Evolutionary conservation across 2,797 vertebrate species (phyloP).

Genomic region (Nasua narica): DNA sequence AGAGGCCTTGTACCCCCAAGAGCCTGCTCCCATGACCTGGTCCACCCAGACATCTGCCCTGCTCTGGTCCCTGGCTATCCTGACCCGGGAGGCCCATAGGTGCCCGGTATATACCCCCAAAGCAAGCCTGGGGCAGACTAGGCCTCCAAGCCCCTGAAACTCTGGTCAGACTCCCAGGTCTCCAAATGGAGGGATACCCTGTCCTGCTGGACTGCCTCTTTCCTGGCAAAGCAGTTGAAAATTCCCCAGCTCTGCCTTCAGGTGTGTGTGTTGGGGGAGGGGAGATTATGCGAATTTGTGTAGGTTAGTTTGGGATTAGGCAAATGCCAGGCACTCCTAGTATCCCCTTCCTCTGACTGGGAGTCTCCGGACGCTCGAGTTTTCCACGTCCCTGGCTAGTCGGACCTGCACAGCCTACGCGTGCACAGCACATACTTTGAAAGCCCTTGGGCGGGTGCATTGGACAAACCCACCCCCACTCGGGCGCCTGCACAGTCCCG

Average conservation of each 20-base stretch:
- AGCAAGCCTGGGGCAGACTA: neutral
- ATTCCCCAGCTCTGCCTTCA: neutral
- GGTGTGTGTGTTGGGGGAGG: no score
- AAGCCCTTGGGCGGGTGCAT: neutral
- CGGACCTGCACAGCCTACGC: neutral
- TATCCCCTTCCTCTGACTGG: neutral
- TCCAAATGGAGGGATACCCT: neutral
- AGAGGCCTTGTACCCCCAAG: neutral
- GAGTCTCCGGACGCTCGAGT: neutral
- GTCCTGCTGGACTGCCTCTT: neutral
- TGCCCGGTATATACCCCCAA: neutral
- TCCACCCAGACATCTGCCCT: neutral
- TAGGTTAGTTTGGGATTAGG: neutral
- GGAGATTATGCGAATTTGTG: neutral
- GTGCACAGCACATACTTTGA: neutral
- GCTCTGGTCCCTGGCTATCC: neutral
- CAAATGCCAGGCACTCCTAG: neutral
- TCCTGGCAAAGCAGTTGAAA: neutral
- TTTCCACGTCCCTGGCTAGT: neutral
- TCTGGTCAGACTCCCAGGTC: neutral
- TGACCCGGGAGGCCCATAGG: neutral
- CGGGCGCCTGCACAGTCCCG: neutral
- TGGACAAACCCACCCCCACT: neutral
- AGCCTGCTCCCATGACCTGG: neutral
- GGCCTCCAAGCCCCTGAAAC: neutral